phyloP scores from a whole-genome alignment of 2,888 invertebrate species.

The Coenonympha glycerion region DNA sequence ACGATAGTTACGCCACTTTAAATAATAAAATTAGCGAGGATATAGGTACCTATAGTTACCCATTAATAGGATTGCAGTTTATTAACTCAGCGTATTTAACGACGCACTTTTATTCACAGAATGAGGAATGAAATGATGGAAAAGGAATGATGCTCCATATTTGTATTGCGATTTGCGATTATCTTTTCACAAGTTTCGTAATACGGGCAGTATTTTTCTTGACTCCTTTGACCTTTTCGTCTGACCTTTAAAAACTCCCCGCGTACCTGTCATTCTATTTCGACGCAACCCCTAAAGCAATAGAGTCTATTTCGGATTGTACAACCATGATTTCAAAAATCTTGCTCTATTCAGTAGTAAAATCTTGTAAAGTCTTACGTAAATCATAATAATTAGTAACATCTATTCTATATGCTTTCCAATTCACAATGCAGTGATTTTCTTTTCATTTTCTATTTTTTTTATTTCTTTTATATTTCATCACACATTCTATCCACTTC shows the following conservation, averaged over 20 bases:
- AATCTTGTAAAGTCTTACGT: not conserved
- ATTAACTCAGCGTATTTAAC: too few relatives aligned
- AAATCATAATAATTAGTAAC: not conserved
- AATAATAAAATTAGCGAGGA: too few relatives aligned
- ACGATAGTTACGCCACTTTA: too few relatives aligned
- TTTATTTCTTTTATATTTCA: too few relatives aligned
- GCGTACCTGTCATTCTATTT: not conserved
- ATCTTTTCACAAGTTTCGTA: not conserved
- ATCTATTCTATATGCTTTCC: not conserved
- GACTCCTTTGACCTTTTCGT: constrained; percentile 49
- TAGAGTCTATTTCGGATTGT: not conserved
- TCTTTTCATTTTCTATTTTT: not conserved
- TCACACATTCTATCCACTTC: too few relatives aligned
- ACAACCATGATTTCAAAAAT: too few relatives aligned
- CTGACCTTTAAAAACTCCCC: not conserved
- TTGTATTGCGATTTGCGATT: not conserved
- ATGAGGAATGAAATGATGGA: too few relatives aligned
- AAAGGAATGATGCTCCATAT: too few relatives aligned
- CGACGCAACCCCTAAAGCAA: not conserved
- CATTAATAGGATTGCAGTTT: too few relatives aligned
- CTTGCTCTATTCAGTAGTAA: too few relatives aligned
- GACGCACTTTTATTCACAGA: too few relatives aligned
- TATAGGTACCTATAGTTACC: too few relatives aligned
- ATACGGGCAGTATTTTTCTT: not conserved
- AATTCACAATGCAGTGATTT: not conserved